Evolutionary conservation across 2,888 invertebrate species (phyloP).

Genomic region (Junonia oenone): DNA sequence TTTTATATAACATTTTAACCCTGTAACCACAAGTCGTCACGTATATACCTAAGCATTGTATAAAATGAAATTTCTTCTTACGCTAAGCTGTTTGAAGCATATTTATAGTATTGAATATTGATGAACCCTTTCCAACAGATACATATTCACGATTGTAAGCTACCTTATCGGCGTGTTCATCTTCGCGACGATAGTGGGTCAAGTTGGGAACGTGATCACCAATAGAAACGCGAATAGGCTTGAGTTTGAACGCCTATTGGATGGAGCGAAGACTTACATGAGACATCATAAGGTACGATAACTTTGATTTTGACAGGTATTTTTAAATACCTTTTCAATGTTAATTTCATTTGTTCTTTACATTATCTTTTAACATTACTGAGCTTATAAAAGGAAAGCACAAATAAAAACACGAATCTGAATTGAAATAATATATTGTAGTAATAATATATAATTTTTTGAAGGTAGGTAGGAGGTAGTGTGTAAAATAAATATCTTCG

Average conservation of each 20-base stretch:
- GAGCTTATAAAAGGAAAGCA: too few relatives aligned
- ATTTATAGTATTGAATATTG: background rate
- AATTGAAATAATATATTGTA: too few relatives aligned
- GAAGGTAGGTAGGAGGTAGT: too few relatives aligned
- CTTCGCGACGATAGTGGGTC: conserved; percentile 98
- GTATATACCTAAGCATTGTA: too few relatives aligned
- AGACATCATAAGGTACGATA: conserved; percentile 97
- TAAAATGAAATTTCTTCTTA: background rate
- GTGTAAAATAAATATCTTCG: too few relatives aligned
- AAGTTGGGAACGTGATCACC: conserved; percentile 98
- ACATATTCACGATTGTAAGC: conserved; percentile 97
- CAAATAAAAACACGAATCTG: background rate
- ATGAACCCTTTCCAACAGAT: conserved; percentile 79
- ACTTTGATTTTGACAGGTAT: too few relatives aligned
- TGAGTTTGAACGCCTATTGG: conserved; percentile 95
- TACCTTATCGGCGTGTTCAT: conserved; percentile 98
- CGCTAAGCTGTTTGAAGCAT: background rate
- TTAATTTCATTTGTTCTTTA: background rate
- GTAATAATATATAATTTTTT: too few relatives aligned
- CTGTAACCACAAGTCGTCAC: too few relatives aligned
- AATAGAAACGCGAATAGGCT: conserved; percentile 97
- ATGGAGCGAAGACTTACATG: conserved; percentile 98
- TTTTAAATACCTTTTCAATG: background rate
- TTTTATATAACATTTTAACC: too few relatives aligned
- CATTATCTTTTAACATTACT: too few relatives aligned